A percentile compares a stretch with the other conserved stretches of the same genome.
phyloP scores from a whole-genome alignment of 2,113 vertebrate genomes.

The Piaya cayana region DNA sequence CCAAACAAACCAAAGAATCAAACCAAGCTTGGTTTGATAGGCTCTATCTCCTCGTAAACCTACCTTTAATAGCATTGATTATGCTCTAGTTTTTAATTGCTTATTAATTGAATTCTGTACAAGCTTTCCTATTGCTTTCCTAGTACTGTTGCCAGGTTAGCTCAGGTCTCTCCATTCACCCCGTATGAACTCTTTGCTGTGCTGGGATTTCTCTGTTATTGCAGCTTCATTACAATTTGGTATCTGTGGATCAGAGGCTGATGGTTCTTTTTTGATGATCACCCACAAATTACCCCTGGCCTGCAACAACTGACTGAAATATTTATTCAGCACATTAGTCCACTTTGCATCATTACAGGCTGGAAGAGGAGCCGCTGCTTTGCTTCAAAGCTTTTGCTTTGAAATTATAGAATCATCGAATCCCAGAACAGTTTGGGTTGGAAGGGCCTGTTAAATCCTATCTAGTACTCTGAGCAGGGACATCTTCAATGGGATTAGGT shows the following conservation, averaged over 20 bases:
- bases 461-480: accelerated
- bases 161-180: not conserved
- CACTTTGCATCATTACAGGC: accelerated
- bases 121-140: not conserved
- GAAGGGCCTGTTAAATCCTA: not conserved
- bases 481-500: not conserved
- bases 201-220: not conserved
- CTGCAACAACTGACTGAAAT: not conserved
- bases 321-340: not conserved
- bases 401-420: not conserved
- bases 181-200: not conserved
- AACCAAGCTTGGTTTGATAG: not conserved
- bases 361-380: not conserved
- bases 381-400: not conserved
- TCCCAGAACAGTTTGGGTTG: accelerated
- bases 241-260: not conserved
- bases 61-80: not conserved
- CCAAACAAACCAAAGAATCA: not conserved
- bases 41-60: not conserved
- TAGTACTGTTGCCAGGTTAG: not conserved
- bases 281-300: not conserved
- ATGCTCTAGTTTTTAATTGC: not conserved
- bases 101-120: not conserved
- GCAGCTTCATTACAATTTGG: not conserved
- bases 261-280: not conserved